These are phyloP conservation scores for Helarctos malayanus DNA, from an alignment of 2,797 vertebrate genomes.

Conservation along the genomic window DNA sequence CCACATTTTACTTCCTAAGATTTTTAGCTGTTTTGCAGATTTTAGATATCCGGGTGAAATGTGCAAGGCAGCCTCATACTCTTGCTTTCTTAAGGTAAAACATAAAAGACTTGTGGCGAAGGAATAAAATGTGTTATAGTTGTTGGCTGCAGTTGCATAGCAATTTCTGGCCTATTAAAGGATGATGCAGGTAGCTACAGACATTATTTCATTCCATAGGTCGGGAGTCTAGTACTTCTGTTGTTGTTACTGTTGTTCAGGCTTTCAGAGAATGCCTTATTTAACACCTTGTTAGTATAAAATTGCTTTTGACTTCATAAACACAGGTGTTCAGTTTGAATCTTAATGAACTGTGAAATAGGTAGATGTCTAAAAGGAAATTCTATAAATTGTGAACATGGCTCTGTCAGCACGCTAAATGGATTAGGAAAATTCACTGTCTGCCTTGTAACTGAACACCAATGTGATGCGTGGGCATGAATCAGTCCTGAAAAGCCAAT, in stretches of 20 bases:
- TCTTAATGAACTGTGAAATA: slow-evolving; percentile 87
- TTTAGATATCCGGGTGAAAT: slow-evolving; percentile 58
- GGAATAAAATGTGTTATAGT: neutral
- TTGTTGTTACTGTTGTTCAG: slow-evolving; percentile 61
- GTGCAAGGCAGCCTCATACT: slow-evolving; percentile 44
- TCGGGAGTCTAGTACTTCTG: slow-evolving; percentile 63
- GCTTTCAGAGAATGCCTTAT: slow-evolving; percentile 73
- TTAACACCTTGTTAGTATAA: slow-evolving; percentile 84
- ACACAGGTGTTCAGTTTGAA: slow-evolving; percentile 82
- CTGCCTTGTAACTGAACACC: slow-evolving; percentile 76
- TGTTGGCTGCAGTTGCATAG: neutral
- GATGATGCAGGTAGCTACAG: neutral
- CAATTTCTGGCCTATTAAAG: neutral
- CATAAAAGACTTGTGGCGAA: neutral
- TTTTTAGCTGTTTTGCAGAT: slow-evolving; percentile 75
- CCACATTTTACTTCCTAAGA: slow-evolving; percentile 56
- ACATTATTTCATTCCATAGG: slow-evolving; percentile 62
- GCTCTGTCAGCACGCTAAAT: slow-evolving; percentile 84
- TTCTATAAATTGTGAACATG: slow-evolving; percentile 83
- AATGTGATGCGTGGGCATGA: slow-evolving; percentile 54
- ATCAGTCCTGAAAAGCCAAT: slow-evolving; percentile 83
- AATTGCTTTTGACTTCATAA: slow-evolving; percentile 84
- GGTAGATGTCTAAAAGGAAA: slow-evolving; percentile 85
- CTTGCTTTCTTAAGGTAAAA: slow-evolving; percentile 52
- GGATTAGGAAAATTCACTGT: slow-evolving; percentile 84